These are phyloP conservation scores for Myotis lucifugus DNA, from an alignment of 2,113 vertebrate species.

Conservation along the genomic window DNA sequence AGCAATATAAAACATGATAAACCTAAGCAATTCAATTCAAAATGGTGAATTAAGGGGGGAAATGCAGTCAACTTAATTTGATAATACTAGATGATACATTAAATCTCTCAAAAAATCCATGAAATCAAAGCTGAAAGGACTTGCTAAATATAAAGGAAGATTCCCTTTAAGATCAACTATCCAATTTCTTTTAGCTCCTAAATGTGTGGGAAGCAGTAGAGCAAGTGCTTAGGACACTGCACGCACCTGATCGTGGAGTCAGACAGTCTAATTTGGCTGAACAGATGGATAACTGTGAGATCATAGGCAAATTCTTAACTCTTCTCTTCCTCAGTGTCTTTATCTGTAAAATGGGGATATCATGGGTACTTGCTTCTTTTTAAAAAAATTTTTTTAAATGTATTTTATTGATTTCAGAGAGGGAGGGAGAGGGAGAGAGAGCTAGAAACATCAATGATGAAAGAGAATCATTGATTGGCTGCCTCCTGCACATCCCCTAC, in stretches of 20 bases:
- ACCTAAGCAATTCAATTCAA: neutral
- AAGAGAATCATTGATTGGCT: too few species aligned
- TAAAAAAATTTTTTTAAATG: too few species aligned
- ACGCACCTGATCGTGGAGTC: neutral
- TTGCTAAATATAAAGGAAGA: neutral
- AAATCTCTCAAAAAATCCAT: neutral
- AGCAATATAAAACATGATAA: neutral
- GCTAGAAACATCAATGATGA: too few species aligned
- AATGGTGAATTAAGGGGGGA: neutral
- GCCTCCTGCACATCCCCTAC: too few species aligned
- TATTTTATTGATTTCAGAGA: too few species aligned
- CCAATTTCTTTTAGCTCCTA: neutral
- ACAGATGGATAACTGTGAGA: neutral
- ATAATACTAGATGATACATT: neutral
- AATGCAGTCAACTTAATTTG: neutral
- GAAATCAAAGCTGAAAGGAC: neutral
- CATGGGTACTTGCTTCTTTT: neutral
- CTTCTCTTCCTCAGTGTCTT: neutral
- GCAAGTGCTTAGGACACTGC: neutral
- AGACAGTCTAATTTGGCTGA: neutral
- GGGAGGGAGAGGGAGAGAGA: too few species aligned
- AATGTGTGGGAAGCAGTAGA: neutral
- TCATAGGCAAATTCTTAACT: neutral
- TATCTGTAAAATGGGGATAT: neutral
- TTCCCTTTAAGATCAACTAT: neutral